Evolutionary conservation across 2,113 vertebrate species (phyloP).

Genomic region (Balaenoptera acutorostrata): DNA sequence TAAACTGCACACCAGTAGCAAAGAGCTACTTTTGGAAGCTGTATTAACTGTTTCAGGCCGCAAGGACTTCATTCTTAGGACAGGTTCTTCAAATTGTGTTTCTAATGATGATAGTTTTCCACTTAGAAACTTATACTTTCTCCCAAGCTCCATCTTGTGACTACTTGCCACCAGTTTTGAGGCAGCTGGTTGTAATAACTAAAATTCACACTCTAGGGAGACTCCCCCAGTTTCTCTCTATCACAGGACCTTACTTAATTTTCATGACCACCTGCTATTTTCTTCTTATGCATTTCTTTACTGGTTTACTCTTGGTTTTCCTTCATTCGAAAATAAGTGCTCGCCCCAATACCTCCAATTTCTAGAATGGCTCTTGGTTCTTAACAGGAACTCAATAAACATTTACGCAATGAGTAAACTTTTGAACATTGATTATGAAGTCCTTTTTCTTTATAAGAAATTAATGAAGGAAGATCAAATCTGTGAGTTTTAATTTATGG

Average conservation of each 20-base stretch:
- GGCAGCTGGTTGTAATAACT: not conserved
- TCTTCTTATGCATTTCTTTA: not conserved
- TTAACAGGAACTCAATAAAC: not conserved
- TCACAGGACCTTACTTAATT: not conserved
- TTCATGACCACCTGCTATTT: not conserved
- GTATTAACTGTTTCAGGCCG: not conserved
- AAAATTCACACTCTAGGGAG: not conserved
- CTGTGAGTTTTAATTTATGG: not conserved
- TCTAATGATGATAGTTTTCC: not conserved
- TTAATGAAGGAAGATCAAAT: not conserved
- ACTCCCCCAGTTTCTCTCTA: not conserved
- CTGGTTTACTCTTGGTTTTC: not conserved
- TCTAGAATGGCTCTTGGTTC: not conserved
- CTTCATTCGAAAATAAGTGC: not conserved
- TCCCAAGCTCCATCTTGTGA: slow-evolving; percentile 23
- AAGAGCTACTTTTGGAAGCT: not conserved
- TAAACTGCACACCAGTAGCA: not conserved
- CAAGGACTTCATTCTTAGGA: not conserved
- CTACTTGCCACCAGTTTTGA: not conserved
- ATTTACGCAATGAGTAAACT: not conserved
- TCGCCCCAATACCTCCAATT: not conserved
- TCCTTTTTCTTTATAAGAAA: slow-evolving; percentile 17
- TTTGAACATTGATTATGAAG: not conserved
- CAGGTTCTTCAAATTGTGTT: not conserved
- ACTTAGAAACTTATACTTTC: slow-evolving; percentile 9